Evolutionary conservation across 2,888 invertebrate genomes (phyloP), one percentile per base, ranked within the genome.

Genomic region (Limnephilus lunatus): DNA sequence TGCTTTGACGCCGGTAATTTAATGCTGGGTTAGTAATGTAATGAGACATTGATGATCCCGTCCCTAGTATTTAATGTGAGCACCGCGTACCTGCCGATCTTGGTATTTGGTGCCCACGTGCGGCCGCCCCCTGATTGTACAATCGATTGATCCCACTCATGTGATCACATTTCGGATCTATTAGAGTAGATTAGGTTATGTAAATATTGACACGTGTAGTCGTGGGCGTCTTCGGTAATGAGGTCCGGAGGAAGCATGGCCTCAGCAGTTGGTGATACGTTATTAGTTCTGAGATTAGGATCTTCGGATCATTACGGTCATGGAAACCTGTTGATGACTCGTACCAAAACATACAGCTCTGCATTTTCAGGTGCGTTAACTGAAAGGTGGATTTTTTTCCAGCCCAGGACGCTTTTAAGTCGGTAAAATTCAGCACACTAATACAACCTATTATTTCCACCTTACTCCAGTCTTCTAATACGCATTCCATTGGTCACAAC

Each of bases 181-280:
- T 68, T 68, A 68, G 68, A 68, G 68, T n/a, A 68, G 68, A 68
- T 68, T 68, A n/a, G 68, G 68, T n/a, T 68, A 68, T 68, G 68
- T 68, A 68, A 68, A 68, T 68, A 68, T 68, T 68, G 25, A 68
- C 68, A 68, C 25, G 68, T 68, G 68, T 68, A 68, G 25, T 68
- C 68, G 68, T 68, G 9, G 68, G 68, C 68, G 68, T 9, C 9
- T 19, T 68, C 4, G 25, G 9, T 68, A 68, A 25, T 68, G 68
- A n/a, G 25, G 25, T n/a, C 68, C n/a, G 68, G 68, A 68, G 68
- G 68, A 68, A n/a, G 68, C 68, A n/a, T 68, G 68, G 68, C 5
- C 68, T 2, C 68, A 68, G 68, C 25, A 68, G 68, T n/a, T 25
- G n/a, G 68, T 68, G 25, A 68, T 68, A 9, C 2, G 7, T n/a